Evolutionary conservation across 2,113 vertebrate genomes (phyloP), one percentile per base, ranked within the genome.

Genomic region (Microtus ochrogaster): DNA sequence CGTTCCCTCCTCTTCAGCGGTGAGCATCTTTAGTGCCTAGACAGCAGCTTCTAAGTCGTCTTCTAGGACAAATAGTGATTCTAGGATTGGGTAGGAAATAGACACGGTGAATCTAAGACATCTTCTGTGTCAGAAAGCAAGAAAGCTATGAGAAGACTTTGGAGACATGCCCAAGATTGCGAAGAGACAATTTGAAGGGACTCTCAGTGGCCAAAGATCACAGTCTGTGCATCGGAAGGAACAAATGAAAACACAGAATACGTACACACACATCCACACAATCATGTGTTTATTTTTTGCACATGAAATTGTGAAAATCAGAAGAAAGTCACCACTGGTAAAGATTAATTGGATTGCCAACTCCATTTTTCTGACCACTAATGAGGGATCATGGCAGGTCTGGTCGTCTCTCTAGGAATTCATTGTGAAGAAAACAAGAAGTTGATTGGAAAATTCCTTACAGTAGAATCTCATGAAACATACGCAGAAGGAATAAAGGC

Each of bases 371-470:
- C 66, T 77, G 74, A 95, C 76, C 70, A 77, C 49, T 82, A 72
- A 39, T 76, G 78, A 68, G 66, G 58, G 94, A 81, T 66, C 8
- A 81, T 84, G 47, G 76, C 30, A 95, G 82, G 58, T 49, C 8
- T 70, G 92, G 41, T 10, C 73, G 87, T 92, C 89, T 52, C 16
- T 49, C 5, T 70, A 58, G 88, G 76, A 83, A 33, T 90, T 90
- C 26, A 88, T 84, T 79, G 11, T 96, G 74, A 39, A 52, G 14
- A 78, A 81, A 82, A 86, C 9, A 77, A 47, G 81, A 26, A 81
- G 44, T 79, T 92, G 65, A 49, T 95, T 72, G 68, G 44, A 68
- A 96, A 94, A 52, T 72, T 92, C 44, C 72, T 93, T 68, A 16
- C 55, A 79, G 82, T 24, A 92, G 39, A 94, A 87, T 95, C 28